A percentile compares a stretch with the other conserved stretches of the same genome.
These are phyloP conservation scores for Microctenopoma steveboyesi DNA, from an alignment of 2,797 vertebrate species.

Conservation along the genomic window DNA sequence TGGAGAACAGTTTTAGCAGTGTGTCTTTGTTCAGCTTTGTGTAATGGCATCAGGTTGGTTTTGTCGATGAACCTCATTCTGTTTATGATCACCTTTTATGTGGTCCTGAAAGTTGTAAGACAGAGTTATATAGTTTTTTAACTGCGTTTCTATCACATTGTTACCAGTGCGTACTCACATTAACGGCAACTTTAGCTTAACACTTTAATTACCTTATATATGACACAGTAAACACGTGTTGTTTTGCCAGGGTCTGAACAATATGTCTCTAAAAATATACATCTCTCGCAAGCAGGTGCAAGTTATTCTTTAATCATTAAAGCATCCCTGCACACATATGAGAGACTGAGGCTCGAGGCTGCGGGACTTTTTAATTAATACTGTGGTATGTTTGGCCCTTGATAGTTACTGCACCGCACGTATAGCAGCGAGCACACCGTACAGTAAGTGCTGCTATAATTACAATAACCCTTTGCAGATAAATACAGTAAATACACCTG, in stretches of 20 bases:
- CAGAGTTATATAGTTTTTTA: slow-evolving; percentile 77
- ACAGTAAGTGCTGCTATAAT: slow-evolving; percentile 60
- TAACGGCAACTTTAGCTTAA: slow-evolving; percentile 39
- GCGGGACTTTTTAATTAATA: slow-evolving; percentile 38
- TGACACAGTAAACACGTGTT: slow-evolving; percentile 40
- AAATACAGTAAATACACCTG: slow-evolving; percentile 15
- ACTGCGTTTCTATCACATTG: slow-evolving; percentile 66
- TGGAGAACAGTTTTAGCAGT: slow-evolving; percentile 61
- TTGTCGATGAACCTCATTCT: slow-evolving; percentile 67
- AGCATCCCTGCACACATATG: slow-evolving; percentile 55
- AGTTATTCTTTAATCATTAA: slow-evolving; percentile 42
- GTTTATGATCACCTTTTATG: slow-evolving; percentile 67
- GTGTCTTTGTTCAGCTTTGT: slow-evolving; percentile 65
- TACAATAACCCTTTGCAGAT: slow-evolving; percentile 34
- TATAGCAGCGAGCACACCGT: slow-evolving; percentile 69
- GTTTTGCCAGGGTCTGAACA: slow-evolving; percentile 48
- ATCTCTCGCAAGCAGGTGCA: slow-evolving; percentile 21
- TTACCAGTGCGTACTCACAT: slow-evolving; percentile 51
- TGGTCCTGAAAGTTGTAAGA: slow-evolving; percentile 72
- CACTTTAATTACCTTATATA: slow-evolving; percentile 45
- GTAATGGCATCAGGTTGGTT: slow-evolving; percentile 58
- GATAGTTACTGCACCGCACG: slow-evolving; percentile 50
- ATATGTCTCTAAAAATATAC: slow-evolving; percentile 37
- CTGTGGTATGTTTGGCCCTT: slow-evolving; percentile 25
- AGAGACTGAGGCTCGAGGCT: slow-evolving; percentile 59